Percentiles rank a stretch among this genome's conserved stretches.
These are phyloP conservation scores for Agriotes lineatus DNA, from an alignment of 2,888 invertebrate genomes.

Conservation along the genomic window DNA sequence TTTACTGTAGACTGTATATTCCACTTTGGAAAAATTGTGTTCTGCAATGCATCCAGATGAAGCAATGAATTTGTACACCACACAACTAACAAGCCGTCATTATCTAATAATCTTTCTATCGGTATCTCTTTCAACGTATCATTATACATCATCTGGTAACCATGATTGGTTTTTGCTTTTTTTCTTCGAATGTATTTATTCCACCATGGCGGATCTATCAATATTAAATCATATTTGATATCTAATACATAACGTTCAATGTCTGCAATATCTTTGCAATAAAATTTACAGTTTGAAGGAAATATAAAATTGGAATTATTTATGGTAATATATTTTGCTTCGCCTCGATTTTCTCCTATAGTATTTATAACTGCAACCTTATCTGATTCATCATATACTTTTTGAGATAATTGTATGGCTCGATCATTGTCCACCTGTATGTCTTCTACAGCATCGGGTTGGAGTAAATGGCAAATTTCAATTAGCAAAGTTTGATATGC, in stretches of 20 bases:
- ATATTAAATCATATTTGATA: conserved; percentile 80
- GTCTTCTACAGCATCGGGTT: neutral
- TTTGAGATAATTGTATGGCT: conserved; percentile 56
- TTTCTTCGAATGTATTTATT: conserved; percentile 93
- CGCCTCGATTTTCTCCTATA: conserved; percentile 72
- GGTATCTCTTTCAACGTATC: conserved; percentile 80
- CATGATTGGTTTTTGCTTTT: conserved; percentile 74
- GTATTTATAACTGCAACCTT: conserved; percentile 56
- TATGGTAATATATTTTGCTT: conserved; percentile 67
- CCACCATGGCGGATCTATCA: conserved; percentile 97
- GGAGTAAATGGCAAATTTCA: conserved; percentile 6
- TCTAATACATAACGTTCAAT: conserved; percentile 67
- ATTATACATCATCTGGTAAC: conserved; percentile 85
- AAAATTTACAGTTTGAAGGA: conserved; percentile 76
- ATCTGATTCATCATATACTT: conserved; percentile 64
- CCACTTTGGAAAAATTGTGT: conserved; percentile 85
- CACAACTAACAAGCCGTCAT: conserved; percentile 80
- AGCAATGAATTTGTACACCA: conserved; percentile 93
- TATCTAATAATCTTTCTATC: conserved; percentile 72
- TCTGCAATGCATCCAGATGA: conserved; percentile 76
- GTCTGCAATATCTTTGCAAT: conserved; percentile 74
- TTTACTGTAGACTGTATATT: conserved; percentile 77
- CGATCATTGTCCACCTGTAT: conserved; percentile 6
- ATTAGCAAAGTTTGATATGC: conserved; percentile 41
- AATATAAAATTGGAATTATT: conserved; percentile 71